Base-by-base conservation (phyloP, 2,797 vertebrate genomes). In the Mus caroli region DNA sequence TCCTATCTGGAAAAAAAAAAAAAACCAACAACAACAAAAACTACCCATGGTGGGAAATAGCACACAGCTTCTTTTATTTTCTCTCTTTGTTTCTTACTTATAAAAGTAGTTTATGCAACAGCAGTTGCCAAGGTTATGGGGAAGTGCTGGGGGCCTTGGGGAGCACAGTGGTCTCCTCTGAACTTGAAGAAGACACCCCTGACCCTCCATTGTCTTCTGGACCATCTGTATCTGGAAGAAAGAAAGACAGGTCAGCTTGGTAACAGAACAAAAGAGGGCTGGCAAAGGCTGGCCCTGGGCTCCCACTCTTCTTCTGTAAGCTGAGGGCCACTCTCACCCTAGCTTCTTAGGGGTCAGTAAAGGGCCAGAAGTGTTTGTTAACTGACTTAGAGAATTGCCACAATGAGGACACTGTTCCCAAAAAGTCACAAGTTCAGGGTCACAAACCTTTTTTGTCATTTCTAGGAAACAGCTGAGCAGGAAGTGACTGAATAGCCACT, bases 71-170 rank as follows among this genome's bases (percentile, higher is more conserved):
- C 62, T 94, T 97, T 95, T 94, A 89, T 96, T 93, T 73, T 94
- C 75, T 34, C 40, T 62, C 77, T 31, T 40, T n/a, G 31, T 37
- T 76, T 82, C 5, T 78, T 96, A 67, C 76, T 97, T 95, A 96
- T 67, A 96, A 96, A 97, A 96, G 95, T 95, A 95, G 95, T 56
- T 82, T 95, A 62, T 34, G 19, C 11, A 64, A 71, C 37, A 43
- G 4, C 22, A 10, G 37, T 37, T 85, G 76, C 64, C 71, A 50
- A 62, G 31, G 46, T 95, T 73, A 77, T 0, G 6, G 56, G 54
- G 69, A 88, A 1, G 12, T 7, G 20, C 90, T n/a, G 34, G 86
- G 50, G 1, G 8, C 52, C 4, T 17, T 12, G 1, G 77, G 26
- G 58, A 26, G 11, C 12, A 12, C 31, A 46, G 58, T 4, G 0